Evolutionary conservation across 2,797 vertebrate species (phyloP).

Genomic region (Danio kyathit): DNA sequence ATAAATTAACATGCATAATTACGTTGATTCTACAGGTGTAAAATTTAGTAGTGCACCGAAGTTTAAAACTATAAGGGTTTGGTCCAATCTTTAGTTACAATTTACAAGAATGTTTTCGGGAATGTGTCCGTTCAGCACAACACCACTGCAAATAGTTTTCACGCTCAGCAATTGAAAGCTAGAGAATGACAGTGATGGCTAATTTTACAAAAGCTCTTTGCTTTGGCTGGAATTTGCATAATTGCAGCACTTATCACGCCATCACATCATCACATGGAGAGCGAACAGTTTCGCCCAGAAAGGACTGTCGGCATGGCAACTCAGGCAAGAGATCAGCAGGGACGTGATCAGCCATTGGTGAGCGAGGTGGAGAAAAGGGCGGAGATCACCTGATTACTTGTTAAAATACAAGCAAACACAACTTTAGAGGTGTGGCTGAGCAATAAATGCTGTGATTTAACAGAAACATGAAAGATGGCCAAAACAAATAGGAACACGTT

Average conservation of each 20-base stretch:
- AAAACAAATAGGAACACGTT: background rate
- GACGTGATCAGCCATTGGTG: constrained; percentile 72
- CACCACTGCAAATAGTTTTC: constrained; percentile 8
- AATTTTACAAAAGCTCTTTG: constrained; percentile 74
- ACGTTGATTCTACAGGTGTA: constrained; percentile 21
- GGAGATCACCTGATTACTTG: constrained; percentile 15
- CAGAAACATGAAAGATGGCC: background rate
- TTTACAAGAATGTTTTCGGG: background rate
- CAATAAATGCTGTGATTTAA: background rate
- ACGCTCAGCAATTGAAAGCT: background rate
- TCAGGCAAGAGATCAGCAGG: constrained; percentile 72
- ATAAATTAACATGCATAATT: constrained; percentile 27
- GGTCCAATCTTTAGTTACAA: background rate
- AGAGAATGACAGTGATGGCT: constrained; percentile 62
- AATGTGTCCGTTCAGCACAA: constrained; percentile 7
- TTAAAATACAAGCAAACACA: background rate
- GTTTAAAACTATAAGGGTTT: background rate
- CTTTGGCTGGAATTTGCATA: constrained; percentile 78
- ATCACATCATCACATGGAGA: constrained; percentile 73
- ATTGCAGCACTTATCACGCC: constrained; percentile 81
- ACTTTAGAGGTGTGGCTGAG: background rate
- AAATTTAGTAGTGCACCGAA: background rate
- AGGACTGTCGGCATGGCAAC: constrained; percentile 80
- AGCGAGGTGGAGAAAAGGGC: constrained; percentile 38
- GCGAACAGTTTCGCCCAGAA: constrained; percentile 64